Conservation (phyloP, 2,113 vertebrate species). For the Prietella phreatophila region DNA sequence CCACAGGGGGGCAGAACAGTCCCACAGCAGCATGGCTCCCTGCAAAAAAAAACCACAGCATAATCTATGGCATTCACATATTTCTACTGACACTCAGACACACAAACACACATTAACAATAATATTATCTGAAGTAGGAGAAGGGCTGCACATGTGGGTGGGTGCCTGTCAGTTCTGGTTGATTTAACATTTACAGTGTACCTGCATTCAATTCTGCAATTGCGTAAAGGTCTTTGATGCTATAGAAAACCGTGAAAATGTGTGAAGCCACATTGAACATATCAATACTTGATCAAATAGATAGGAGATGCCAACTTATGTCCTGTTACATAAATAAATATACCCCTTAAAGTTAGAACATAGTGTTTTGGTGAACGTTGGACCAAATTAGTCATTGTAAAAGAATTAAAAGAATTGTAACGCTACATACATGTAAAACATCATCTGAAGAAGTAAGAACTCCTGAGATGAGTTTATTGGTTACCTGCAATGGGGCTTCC, state of each 20-base stretch:
- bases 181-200: constrained; percentile 27
- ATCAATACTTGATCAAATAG: constrained; percentile 30
- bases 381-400: constrained; percentile 54
- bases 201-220: constrained; percentile 17
- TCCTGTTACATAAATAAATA: constrained; percentile 22
- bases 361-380: constrained; percentile 52
- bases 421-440: constrained; percentile 43
- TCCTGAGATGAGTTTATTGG: constrained; percentile 45
- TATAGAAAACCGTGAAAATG: not conserved
- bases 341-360: constrained; percentile 38
- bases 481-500: constrained; percentile 49
- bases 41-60: constrained; percentile 49
- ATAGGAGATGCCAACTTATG: constrained; percentile 7
- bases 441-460: constrained; percentile 51
- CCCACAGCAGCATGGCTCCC: constrained; percentile 55
- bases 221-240: constrained; percentile 1
- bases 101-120: constrained; percentile 21
- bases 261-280: constrained; percentile 13
- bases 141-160: constrained; percentile 41
- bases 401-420: constrained; percentile 34
- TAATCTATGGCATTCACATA: constrained; percentile 33
- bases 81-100: constrained; percentile 40
- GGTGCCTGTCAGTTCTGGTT: constrained; percentile 5
- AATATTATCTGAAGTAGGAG: constrained; percentile 23
- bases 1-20: constrained; percentile 65